Conservation (phyloP, 1,140 invertebrate genomes). For the Polypedilum pembai region DNA sequence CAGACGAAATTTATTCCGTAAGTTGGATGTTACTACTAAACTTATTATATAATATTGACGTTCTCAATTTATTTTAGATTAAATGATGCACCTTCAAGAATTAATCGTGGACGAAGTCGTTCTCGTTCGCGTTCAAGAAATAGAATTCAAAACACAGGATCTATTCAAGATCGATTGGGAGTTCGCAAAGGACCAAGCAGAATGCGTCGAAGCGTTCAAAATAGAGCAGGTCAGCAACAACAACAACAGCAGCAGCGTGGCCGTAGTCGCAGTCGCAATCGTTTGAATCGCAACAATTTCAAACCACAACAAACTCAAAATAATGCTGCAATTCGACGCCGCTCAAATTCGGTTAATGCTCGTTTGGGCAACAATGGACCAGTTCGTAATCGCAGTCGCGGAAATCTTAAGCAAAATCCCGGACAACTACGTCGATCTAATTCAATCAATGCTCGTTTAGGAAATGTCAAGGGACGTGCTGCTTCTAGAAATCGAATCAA, state of each 20-base stretch:
- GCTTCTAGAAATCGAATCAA: neutral
- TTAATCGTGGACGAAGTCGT: conserved; percentile 30
- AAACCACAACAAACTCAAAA: neutral
- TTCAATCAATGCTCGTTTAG: conserved; percentile 16
- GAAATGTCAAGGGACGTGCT: neutral
- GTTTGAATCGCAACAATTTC: conserved; percentile 20
- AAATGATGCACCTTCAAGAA: conserved; percentile 30
- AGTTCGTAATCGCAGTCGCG: neutral
- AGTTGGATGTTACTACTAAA: conserved; percentile 35
- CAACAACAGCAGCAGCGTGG: conserved; percentile 31
- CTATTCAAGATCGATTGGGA: neutral
- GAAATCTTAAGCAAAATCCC: neutral
- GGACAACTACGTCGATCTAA: neutral
- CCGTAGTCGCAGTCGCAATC: conserved; percentile 33
- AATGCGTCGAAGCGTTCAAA: conserved; percentile 6
- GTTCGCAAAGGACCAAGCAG: conserved; percentile 28
- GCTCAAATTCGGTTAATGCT: neutral
- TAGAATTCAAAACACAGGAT: neutral
- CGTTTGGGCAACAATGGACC: neutral
- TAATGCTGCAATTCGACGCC: neutral
- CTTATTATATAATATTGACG: conserved; percentile 7
- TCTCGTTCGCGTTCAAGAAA: neutral
- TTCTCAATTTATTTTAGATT: conserved; percentile 25
- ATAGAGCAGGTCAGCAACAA: conserved; percentile 29
- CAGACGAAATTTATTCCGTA: conserved; percentile 41